These are phyloP conservation scores for Cephus pygmeus DNA, from an alignment of 2,888 invertebrate species.

Conservation along the genomic window DNA sequence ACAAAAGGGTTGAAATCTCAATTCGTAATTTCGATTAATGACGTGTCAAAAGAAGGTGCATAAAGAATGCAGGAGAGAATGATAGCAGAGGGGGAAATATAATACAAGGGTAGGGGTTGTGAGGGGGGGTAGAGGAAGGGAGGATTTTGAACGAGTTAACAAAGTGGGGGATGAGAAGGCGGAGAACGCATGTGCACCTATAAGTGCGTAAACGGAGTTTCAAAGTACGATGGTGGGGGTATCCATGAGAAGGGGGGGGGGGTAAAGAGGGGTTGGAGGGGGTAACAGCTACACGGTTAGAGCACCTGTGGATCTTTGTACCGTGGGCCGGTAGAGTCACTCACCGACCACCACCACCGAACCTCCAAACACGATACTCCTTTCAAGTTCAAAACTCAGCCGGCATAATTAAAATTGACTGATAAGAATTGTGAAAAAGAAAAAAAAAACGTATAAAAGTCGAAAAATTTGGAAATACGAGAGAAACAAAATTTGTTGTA, in stretches of 20 bases:
- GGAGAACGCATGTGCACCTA: constrained; percentile 37
- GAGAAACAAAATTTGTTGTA: not conserved
- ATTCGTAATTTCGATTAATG: not conserved
- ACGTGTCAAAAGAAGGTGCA: not conserved
- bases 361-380: constrained; percentile 44
- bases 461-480: not conserved
- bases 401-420: not conserved
- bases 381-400: constrained; percentile 3
- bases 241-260: not conserved
- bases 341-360: constrained; percentile 64
- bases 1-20: not conserved
- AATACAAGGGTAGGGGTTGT: constrained; percentile 20
- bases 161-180: constrained; percentile 36
- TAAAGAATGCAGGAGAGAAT: not conserved
- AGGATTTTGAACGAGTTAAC: constrained; percentile 19
- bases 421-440: not conserved
- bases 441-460: not conserved
- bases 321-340: constrained; percentile 62
- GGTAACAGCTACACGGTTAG: constrained; percentile 53
- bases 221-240: constrained; percentile 27
- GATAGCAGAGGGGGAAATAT: not conserved
- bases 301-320: constrained; percentile 65
- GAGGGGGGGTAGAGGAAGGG: constrained; percentile 25
- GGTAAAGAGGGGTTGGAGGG: constrained; percentile 40
- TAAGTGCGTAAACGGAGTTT: constrained; percentile 29